phyloP scores from a whole-genome alignment of 2,797 vertebrate genomes.

The Kryptopterus vitreolus region DNA sequence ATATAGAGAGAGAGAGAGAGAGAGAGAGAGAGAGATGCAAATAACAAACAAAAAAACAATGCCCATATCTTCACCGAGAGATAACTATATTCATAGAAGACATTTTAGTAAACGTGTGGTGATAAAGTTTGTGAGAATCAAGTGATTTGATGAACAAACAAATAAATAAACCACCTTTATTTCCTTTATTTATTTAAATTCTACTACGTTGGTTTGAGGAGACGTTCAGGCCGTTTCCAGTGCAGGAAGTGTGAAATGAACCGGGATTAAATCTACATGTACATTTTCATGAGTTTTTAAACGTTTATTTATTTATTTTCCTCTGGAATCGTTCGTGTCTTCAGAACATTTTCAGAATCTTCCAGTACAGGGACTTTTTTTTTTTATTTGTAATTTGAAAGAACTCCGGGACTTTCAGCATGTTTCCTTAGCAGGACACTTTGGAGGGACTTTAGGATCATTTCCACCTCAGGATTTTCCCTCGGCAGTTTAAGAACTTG shows the following conservation, averaged over 20 bases:
- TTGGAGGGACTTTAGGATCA: background rate
- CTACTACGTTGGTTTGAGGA: background rate
- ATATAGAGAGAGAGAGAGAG: no score
- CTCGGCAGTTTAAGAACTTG: background rate
- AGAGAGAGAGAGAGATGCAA: no score
- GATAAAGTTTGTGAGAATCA: no score
- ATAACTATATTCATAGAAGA: no score
- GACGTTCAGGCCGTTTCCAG: background rate
- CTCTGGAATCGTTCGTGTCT: background rate
- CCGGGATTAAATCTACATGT: no score
- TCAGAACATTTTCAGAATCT: constrained; percentile 6
- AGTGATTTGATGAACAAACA: no score
- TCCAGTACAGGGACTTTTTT: constrained; percentile 4
- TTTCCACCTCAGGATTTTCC: background rate
- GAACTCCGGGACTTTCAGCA: background rate
- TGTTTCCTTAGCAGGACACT: constrained; percentile 17
- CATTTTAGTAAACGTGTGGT: no score
- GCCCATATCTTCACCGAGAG: no score
- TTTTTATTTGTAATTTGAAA: no score
- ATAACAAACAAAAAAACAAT: no score
- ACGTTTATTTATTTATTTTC: background rate
- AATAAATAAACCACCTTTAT: no score
- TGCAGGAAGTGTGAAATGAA: background rate
- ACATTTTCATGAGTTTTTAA: background rate
- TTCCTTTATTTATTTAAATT: no score